phyloP scores from a whole-genome alignment of 1,140 invertebrate genomes.

The Microplitis mediator region DNA sequence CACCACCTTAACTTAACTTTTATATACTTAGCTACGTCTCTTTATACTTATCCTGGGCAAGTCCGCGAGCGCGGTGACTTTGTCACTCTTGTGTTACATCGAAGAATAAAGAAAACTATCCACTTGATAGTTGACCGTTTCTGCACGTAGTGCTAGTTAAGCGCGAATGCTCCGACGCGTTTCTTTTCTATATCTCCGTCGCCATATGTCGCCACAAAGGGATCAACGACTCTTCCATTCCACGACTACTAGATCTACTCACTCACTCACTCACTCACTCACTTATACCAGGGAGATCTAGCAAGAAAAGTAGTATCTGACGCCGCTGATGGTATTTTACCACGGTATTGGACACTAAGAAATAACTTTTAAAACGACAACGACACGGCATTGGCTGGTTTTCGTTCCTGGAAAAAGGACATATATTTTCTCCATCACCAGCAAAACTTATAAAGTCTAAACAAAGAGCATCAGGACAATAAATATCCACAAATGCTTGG shows the following conservation, averaged over 20 bases:
- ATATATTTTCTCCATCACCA: too few species aligned
- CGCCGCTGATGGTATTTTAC: background rate
- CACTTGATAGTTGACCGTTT: background rate
- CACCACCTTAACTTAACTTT: background rate
- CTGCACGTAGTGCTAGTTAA: background rate
- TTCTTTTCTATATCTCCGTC: background rate
- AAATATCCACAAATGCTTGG: conserved; percentile 16
- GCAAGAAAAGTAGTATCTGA: conserved; percentile 6
- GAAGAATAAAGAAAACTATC: background rate
- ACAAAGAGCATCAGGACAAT: background rate
- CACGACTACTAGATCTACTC: background rate
- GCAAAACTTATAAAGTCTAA: too few species aligned
- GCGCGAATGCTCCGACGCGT: conserved; percentile 7
- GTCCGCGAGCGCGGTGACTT: background rate
- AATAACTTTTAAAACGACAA: background rate
- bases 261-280: background rate
- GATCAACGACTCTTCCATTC: conserved; percentile 2
- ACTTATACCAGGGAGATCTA: background rate
- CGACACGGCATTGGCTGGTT: too few species aligned
- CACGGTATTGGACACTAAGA: background rate
- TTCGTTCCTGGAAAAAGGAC: background rate
- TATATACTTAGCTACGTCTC: background rate
- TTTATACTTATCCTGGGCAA: too few species aligned
- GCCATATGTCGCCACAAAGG: conserved; percentile 18
- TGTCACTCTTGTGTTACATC: background rate